Evolutionary conservation across 2,797 vertebrate genomes (phyloP), one percentile per base, ranked within the genome.

Genomic region (Numenius phaeopus): DNA sequence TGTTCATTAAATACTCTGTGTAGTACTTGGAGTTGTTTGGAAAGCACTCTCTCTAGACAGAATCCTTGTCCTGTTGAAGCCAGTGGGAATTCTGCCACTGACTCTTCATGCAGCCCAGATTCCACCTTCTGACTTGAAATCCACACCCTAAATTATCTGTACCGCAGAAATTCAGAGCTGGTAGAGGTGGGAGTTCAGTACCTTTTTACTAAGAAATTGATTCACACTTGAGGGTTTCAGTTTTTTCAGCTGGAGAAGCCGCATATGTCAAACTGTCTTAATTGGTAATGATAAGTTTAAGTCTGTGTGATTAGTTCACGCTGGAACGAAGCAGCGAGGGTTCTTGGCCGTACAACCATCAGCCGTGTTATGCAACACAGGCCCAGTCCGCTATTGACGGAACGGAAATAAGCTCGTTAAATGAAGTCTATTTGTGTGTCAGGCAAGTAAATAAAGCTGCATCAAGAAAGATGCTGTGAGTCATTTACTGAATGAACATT

Each of bases 351-450:
- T 52, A n/a, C 89, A 90, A 90, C 77, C 89, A 77, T 39, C 50
- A 5, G 27, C 54, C 37, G 5, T 20, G 67, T 72, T 80, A 27
- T 32, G 49, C 54, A 89, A 82, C 73, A 29, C 23, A 40, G 62
- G 52, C 81, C 78, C 24, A 22, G 58, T 55, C 58, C 14, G 2
- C 81, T 95, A 83, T 77, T 94, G 94, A 69, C 71, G 46, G 27
- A 85, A 82, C 19, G 16, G 62, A 59, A 93, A 90, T 64, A 57
- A 94, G 66, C 83, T 96, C 89, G 72, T 79, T 95, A 96, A 82
- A 65, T 73, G 66, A 46, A 92, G 70, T 83, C 94, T 92, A 39
- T 93, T 80, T 95, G 87, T 84, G 73, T 47, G 7, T 66, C 76
- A 80, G 83, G 91, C 66, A 49, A 87, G 88, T 83, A 91, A 92